phyloP scores from a whole-genome alignment of 2,888 invertebrate genomes.

The Macaria liturata region DNA sequence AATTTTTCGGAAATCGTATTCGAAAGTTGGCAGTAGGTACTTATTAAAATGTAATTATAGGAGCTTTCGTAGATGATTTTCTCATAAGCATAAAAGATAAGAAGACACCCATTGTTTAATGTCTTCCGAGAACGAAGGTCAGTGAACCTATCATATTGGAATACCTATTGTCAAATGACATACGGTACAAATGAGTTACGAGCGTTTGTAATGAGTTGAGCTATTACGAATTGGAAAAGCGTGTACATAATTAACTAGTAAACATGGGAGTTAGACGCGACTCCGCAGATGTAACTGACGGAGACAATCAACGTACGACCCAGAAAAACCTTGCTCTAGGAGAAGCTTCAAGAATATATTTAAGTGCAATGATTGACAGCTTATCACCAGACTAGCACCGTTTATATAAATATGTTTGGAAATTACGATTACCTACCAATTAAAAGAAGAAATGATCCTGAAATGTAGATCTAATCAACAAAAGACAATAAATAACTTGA shows the following conservation, averaged over 20 bases:
- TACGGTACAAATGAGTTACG: constrained; percentile 31
- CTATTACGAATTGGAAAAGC: constrained; percentile 37
- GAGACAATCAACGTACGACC: constrained; percentile 8
- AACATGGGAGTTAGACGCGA: constrained; percentile 15
- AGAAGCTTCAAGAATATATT: too few species aligned
- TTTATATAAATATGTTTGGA: too few species aligned
- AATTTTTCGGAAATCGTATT: constrained; percentile 9
- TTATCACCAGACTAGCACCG: too few species aligned
- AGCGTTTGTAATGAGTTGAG: constrained; percentile 45
- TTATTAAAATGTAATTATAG: constrained; percentile 14
- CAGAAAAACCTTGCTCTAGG: neutral
- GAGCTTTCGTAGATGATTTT: constrained; percentile 26
- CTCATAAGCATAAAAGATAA: constrained; percentile 29
- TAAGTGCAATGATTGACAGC: too few species aligned
- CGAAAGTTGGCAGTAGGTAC: constrained; percentile 9
- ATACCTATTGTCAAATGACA: constrained; percentile 45
- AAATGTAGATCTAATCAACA: too few species aligned
- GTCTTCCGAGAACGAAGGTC: constrained; percentile 45
- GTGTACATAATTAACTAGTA: constrained; percentile 20
- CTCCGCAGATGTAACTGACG: constrained; percentile 8
- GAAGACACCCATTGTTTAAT: constrained; percentile 39
- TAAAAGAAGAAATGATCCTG: too few species aligned
- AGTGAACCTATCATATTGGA: constrained; percentile 47
- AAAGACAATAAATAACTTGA: too few species aligned
- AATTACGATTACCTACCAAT: too few species aligned